A percentile compares a stretch with the other conserved stretches of the same genome.
These are phyloP conservation scores for Crotalus viridis DNA, from an alignment of 2,113 vertebrate species.

Conservation along the genomic window DNA sequence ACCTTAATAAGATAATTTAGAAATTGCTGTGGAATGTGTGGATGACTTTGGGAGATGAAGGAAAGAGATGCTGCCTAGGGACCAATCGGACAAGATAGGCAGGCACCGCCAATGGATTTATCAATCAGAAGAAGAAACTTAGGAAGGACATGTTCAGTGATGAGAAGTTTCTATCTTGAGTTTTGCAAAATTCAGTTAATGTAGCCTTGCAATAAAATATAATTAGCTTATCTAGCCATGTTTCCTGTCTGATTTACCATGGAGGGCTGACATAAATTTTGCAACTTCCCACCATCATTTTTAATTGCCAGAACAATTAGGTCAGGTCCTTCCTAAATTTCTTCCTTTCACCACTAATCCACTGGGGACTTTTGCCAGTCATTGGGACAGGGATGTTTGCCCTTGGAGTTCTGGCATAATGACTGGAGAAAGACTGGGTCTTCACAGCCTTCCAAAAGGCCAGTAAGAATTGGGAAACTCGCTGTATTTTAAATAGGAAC, in stretches of 20 bases:
- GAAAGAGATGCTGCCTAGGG: not conserved
- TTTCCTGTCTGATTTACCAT: not conserved
- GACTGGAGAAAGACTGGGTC: not conserved
- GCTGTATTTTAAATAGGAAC: not conserved
- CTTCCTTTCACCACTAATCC: not conserved
- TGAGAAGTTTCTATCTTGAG: not conserved
- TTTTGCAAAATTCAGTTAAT: not conserved
- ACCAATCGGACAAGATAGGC: not conserved
- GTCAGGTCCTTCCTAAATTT: not conserved
- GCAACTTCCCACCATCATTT: not conserved
- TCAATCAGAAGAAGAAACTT: not conserved
- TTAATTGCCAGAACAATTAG: not conserved
- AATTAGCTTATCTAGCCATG: not conserved
- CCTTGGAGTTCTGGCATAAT: not conserved
- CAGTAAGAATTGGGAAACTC: not conserved
- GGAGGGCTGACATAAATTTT: not conserved
- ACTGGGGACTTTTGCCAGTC: not conserved
- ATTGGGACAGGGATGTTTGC: not conserved
- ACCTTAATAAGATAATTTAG: not conserved
- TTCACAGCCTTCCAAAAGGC: not conserved
- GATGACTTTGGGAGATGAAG: not conserved
- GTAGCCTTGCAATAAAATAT: not conserved
- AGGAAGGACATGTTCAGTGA: not conserved
- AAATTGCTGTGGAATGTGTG: not conserved
- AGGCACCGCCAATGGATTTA: not conserved